Evolutionary conservation across 2,797 vertebrate genomes (phyloP).

Genomic region (Phataginus tetradactyla): DNA sequence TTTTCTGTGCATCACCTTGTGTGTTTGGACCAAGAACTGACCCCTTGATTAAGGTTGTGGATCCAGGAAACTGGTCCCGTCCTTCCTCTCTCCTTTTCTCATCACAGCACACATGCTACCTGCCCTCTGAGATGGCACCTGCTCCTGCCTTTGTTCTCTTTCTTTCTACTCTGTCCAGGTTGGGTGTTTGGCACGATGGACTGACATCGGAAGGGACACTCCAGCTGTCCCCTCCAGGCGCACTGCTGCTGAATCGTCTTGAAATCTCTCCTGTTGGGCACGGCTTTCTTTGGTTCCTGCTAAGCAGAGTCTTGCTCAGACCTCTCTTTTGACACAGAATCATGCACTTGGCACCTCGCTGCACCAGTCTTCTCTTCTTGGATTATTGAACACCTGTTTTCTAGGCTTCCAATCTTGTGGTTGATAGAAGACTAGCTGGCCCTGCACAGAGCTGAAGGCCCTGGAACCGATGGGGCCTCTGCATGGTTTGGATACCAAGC

Average conservation of each 20-base stretch:
- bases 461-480: not conserved
- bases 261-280: not conserved
- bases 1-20: not conserved
- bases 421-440: not conserved
- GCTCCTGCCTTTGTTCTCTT: conserved; percentile 10
- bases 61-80: not conserved
- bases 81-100: not conserved
- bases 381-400: conserved; percentile 49
- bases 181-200: not conserved
- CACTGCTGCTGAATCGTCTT: conserved; percentile 8
- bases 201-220: conserved; percentile 1
- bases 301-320: not conserved
- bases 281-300: not conserved
- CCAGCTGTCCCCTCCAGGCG: conserved; percentile 1
- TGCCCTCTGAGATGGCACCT: not conserved
- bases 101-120: not conserved
- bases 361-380: not conserved
- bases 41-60: not conserved
- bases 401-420: conserved; percentile 37
- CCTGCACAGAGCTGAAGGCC: not conserved
- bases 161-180: not conserved
- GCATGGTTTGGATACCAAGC: not conserved
- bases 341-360: not conserved
- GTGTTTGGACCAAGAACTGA: not conserved
- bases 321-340: conserved; percentile 17